Evolutionary conservation across 1,140 invertebrate species (phyloP).

Genomic region (Parapsyche elsis): DNA sequence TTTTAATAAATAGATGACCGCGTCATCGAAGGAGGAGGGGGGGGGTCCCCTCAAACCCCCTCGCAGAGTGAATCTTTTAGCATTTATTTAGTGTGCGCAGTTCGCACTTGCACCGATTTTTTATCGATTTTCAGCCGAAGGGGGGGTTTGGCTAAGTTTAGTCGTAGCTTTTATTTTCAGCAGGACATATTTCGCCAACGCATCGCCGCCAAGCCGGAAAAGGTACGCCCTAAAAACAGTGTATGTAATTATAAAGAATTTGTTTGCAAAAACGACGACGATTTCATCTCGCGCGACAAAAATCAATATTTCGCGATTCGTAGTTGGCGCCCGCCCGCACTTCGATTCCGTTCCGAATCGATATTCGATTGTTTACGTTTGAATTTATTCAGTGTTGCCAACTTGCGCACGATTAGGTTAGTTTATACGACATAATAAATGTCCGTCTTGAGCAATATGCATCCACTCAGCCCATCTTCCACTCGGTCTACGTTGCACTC

Average conservation of each 20-base stretch:
- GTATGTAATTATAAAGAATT: no score
- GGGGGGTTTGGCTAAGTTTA: neutral
- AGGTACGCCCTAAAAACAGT: conserved; percentile 14
- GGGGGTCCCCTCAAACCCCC: neutral
- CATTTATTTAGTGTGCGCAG: no score
- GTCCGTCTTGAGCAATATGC: no score
- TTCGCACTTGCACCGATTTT: neutral
- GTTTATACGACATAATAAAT: no score
- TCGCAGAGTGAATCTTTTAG: no score
- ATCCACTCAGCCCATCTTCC: no score
- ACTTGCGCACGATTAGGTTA: neutral
- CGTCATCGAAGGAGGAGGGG: neutral
- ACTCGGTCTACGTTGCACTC: no score
- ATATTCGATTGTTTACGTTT: neutral
- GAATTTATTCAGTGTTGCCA: neutral
- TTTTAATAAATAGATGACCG: neutral
- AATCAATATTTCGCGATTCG: neutral
- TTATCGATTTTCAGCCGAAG: no score
- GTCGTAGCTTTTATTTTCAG: neutral
- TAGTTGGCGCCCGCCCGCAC: neutral
- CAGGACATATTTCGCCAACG: neutral
- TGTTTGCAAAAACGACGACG: no score
- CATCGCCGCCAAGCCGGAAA: no score
- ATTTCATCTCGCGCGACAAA: neutral
- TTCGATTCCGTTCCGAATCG: neutral